Conservation (phyloP, 2,888 invertebrate genomes). For the Scaptomyza cyrtandrae region DNA sequence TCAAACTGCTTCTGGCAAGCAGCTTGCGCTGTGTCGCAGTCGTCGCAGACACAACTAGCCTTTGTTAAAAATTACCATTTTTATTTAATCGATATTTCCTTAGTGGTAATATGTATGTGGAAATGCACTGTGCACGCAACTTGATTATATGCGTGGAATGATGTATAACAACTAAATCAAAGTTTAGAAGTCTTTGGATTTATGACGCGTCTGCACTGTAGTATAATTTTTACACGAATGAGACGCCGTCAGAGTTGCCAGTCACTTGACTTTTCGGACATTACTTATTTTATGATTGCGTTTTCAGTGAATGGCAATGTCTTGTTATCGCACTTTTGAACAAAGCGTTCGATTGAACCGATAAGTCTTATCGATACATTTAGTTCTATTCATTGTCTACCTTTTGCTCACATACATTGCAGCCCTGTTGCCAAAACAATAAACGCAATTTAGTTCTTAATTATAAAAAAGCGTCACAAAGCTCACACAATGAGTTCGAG, state of each 20-base stretch:
- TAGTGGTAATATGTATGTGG: slow-evolving; percentile 33
- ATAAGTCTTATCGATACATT: slow-evolving; percentile 7
- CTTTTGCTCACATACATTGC: slow-evolving; percentile 3
- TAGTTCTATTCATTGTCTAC: not conserved
- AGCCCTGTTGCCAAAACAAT: slow-evolving; percentile 23
- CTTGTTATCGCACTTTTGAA: slow-evolving; percentile 16
- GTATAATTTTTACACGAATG: slow-evolving; percentile 82
- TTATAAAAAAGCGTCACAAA: not conserved
- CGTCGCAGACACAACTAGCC: slow-evolving; percentile 9
- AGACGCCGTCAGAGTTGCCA: slow-evolving; percentile 77
- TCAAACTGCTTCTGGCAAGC: slow-evolving; percentile 36
- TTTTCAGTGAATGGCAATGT: slow-evolving; percentile 13
- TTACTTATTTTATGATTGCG: slow-evolving; percentile 31
- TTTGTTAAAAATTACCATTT: slow-evolving; percentile 70
- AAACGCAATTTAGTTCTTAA: not conserved
- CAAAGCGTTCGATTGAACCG: slow-evolving; percentile 1
- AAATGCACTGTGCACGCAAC: slow-evolving; percentile 57
- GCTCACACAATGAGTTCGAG: slow-evolving; percentile 61
- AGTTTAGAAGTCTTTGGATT: slow-evolving; percentile 30
- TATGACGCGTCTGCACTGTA: slow-evolving; percentile 69
- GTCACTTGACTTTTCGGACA: slow-evolving; percentile 22
- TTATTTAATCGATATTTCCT: slow-evolving; percentile 71
- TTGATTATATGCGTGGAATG: slow-evolving; percentile 65
- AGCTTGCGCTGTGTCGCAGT: slow-evolving; percentile 53
- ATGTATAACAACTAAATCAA: slow-evolving; percentile 45